Percentiles rank a stretch among this genome's conserved stretches.
Conservation (phyloP, 2,888 invertebrate species). For the Arrhopalites spinosus region DNA sequence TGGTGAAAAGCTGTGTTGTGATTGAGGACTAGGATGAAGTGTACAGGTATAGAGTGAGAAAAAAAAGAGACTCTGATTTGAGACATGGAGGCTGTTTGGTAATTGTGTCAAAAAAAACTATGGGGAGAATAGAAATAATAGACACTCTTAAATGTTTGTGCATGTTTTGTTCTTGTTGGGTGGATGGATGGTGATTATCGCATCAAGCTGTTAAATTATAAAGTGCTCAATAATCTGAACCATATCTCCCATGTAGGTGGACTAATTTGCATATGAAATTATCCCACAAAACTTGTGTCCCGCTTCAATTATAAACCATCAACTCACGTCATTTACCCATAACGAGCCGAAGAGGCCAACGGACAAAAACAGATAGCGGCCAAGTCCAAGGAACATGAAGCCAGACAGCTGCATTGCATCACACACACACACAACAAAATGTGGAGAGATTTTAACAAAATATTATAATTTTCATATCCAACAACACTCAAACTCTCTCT, state of each 20-base stretch:
- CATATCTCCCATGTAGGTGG: constrained; percentile 35
- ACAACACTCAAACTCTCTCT: too few species aligned
- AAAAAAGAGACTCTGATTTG: too few species aligned
- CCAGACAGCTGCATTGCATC: too few species aligned
- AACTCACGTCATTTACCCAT: constrained; percentile 30
- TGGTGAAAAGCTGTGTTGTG: too few species aligned
- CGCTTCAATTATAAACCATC: constrained; percentile 24
- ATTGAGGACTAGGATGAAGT: too few species aligned
- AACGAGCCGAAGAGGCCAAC: neutral
- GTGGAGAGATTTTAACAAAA: too few species aligned
- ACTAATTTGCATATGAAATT: constrained; percentile 34
- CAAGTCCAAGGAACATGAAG: neutral
- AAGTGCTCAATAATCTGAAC: constrained; percentile 33
- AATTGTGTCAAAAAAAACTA: too few species aligned
- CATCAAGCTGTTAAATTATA: constrained; percentile 31
- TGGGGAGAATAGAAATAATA: too few species aligned
- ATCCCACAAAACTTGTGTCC: constrained; percentile 14
- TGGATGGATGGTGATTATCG: constrained; percentile 18
- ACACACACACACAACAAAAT: too few species aligned
- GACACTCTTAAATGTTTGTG: neutral
- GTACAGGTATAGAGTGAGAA: too few species aligned
- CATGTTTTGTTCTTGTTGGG: neutral
- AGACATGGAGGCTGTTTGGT: too few species aligned
- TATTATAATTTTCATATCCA: too few species aligned
- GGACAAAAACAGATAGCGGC: constrained; percentile 2